phyloP scores from a whole-genome alignment of 2,888 invertebrate species.

The Leucophora obtusa region DNA sequence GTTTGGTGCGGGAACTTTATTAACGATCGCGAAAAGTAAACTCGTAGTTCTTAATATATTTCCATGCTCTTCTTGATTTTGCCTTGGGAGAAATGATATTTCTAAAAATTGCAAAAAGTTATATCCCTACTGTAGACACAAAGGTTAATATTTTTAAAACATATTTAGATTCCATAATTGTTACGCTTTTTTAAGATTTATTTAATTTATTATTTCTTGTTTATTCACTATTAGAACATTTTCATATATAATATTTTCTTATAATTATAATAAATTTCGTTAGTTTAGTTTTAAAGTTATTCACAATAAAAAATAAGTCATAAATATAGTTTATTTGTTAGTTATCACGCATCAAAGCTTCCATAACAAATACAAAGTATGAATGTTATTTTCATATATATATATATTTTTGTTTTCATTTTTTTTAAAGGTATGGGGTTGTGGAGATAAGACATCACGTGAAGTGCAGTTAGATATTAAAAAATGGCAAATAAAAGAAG shows the following conservation, averaged over 20 bases:
- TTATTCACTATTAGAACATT: conserved; percentile 25
- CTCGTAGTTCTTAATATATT: no score
- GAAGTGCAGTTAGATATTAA: conserved; percentile 93
- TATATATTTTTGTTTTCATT: conserved; percentile 8
- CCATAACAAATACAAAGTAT: conserved; percentile 58
- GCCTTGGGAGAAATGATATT: no score
- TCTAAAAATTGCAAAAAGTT: no score
- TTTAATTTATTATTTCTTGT: background rate
- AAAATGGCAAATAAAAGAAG: conserved; percentile 93
- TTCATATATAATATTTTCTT: conserved; percentile 27
- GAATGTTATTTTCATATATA: conserved; percentile 17
- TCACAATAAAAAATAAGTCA: conserved; percentile 31
- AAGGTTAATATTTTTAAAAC: no score
- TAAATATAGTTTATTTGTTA: conserved; percentile 34
- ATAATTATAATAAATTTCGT: conserved; percentile 49
- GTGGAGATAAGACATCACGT: conserved; percentile 87
- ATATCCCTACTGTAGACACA: no score
- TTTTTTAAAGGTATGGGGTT: conserved; percentile 87
- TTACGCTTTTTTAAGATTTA: background rate
- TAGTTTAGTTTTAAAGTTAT: conserved; percentile 39
- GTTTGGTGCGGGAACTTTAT: no score
- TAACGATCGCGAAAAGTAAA: no score
- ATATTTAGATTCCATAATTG: no score
- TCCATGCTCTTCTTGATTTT: no score
- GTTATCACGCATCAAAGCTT: conserved; percentile 60